Base-by-base conservation (phyloP, 1,140 invertebrate species). In the Tyrophagus putrescentiae region DNA sequence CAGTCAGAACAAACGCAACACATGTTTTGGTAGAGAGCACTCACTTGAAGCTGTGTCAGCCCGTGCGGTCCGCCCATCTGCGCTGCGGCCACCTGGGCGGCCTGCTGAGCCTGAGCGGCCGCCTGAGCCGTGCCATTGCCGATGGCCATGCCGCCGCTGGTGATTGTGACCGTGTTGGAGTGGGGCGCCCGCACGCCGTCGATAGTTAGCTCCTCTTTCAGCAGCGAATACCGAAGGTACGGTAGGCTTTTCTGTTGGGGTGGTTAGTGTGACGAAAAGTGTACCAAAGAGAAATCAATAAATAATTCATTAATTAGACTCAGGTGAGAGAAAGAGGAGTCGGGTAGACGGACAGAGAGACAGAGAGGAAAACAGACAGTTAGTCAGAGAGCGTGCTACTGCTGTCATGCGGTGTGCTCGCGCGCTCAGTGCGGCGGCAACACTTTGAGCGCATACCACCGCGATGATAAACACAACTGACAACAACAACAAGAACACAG, bases 171-270 rank as follows among this genome's bases (percentile, higher is more conserved):
- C 21, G 25, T 23, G 25, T 11, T 31, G n/a, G 69, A 48, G 18
- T 83, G 83, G 58, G 91, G 93, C 9, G 92, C 85, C 69, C 84
- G 81, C 64, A 97, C 93, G 1, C 92, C 93, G 64, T 96, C 91
- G 67, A 97, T 96, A n/a, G 84, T 81, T 65, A 95, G 77, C 74
- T 95, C 91, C 72, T 87, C 85, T 41, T 81, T 84, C 45, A 87
- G 83, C 59, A 97, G 77, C 4, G 90, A 93, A 68, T 91, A 86
- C 34, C 92, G 78, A 45, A 97, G 75, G 63, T 92, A 79, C 33
- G 93, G 92, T 69, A 97, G 76, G 78, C 90, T 96, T 84, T 94
- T 96, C 85, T 90, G 75, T 66, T 78, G n/a, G n/a, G n/a, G 76
- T 34, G 39, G 34, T 33, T 28, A 63, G 25, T 21, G 45, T n/a